These are phyloP conservation scores for Cyanoramphus novaezelandiae DNA, from an alignment of 2,113 vertebrate species.

Conservation along the genomic window DNA sequence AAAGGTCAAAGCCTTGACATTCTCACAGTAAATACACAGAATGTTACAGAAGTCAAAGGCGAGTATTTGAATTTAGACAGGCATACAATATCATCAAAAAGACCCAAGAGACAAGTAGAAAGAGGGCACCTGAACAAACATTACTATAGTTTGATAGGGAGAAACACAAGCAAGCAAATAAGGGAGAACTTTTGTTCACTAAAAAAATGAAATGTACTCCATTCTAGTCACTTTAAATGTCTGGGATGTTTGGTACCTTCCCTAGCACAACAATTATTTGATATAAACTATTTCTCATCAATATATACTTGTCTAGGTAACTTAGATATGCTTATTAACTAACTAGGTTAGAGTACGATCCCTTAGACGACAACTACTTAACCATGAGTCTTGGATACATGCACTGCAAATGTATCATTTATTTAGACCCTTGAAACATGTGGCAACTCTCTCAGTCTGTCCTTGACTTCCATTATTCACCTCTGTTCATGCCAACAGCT, in stretches of 20 bases:
- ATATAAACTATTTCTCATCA: neutral
- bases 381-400: neutral
- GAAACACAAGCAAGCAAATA: neutral
- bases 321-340: neutral
- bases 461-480: neutral
- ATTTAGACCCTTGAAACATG: neutral
- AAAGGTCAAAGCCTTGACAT: neutral
- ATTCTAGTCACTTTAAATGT: neutral
- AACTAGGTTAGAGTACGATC: neutral
- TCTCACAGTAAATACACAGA: neutral
- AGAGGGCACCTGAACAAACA: neutral
- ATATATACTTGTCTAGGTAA: neutral
- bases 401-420: accelerated
- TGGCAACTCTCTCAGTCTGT: neutral
- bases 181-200: neutral
- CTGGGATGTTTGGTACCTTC: neutral
- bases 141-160: neutral
- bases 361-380: neutral
- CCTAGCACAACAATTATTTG: neutral
- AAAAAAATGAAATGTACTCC: neutral
- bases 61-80: neutral
- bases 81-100: neutral
- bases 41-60: neutral
- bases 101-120: neutral
- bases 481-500: neutral